Percentiles rank a stretch among this genome's conserved stretches.
These are phyloP conservation scores for Serripes groenlandicus DNA, from an alignment of 2,888 invertebrate genomes.

Conservation along the genomic window DNA sequence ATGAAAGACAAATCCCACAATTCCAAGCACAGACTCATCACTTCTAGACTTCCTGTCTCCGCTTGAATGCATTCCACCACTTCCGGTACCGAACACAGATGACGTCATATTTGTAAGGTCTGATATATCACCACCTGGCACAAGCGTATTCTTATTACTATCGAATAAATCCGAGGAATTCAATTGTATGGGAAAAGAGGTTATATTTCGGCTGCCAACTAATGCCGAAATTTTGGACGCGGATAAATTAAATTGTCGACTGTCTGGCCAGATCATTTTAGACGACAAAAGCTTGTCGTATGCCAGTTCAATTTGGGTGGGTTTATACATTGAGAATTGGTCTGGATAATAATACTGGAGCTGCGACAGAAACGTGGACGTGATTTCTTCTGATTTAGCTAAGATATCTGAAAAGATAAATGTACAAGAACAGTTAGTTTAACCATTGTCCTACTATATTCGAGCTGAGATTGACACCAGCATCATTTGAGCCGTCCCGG, in stretches of 20 bases:
- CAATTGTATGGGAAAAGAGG: not conserved
- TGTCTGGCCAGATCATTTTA: conserved; percentile 62
- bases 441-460: too few relatives aligned
- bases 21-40: conserved; percentile 30
- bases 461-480: too few relatives aligned
- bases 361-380: conserved; percentile 59
- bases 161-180: conserved; percentile 12
- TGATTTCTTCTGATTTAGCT: conserved; percentile 63
- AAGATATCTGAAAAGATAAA: conserved; percentile 70
- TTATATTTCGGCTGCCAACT: not conserved
- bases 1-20: conserved; percentile 62
- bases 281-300: conserved; percentile 69
- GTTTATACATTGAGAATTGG: conserved; percentile 55
- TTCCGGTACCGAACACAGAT: not conserved
- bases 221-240: not conserved
- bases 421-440: too few relatives aligned
- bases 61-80: conserved; percentile 1
- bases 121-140: not conserved
- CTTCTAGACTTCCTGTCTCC: not conserved
- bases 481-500: too few relatives aligned
- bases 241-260: not conserved
- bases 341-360: conserved; percentile 69
- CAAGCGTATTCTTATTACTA: not conserved
- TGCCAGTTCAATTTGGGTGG: conserved; percentile 55
- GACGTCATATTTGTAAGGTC: conserved; percentile 10